phyloP scores from a whole-genome alignment of 2,888 invertebrate species.

The Nephrotoma appendiculata region DNA sequence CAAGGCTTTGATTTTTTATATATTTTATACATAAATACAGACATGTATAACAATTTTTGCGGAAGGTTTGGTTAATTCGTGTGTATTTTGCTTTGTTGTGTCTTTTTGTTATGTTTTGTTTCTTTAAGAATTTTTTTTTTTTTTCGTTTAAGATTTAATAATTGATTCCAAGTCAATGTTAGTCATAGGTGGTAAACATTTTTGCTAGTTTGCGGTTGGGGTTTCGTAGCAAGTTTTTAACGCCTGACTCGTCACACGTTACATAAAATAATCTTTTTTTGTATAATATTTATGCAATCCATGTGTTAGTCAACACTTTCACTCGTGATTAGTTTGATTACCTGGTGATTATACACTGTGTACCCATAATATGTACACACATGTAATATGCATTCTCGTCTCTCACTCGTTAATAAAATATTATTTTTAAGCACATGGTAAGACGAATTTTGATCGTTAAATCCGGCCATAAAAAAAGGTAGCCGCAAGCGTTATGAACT shows the following conservation, averaged over 20 bases:
- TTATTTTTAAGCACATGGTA: background rate
- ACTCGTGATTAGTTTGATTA: background rate
- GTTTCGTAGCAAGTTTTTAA: background rate
- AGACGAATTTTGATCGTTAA: background rate
- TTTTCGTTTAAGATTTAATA: background rate
- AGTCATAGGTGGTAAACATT: background rate
- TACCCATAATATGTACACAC: background rate
- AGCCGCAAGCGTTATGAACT: background rate
- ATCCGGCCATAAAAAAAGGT: background rate
- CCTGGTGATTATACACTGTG: background rate
- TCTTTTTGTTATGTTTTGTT: background rate
- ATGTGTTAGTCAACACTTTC: background rate
- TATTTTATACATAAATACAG: background rate
- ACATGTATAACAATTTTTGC: background rate
- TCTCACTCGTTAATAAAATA: background rate
- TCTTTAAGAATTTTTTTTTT: background rate
- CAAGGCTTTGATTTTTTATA: background rate
- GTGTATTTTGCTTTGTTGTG: background rate
- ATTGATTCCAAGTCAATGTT: background rate
- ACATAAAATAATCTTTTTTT: background rate
- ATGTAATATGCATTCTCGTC: background rate
- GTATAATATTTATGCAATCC: background rate
- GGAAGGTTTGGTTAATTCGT: background rate
- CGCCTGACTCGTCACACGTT: background rate
- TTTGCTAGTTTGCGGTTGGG: background rate